Percentiles rank a stretch among this genome's conserved stretches.
Evolutionary conservation across 2,113 vertebrate genomes (phyloP).

Genomic region (Campylorhamphus procurvoides): DNA sequence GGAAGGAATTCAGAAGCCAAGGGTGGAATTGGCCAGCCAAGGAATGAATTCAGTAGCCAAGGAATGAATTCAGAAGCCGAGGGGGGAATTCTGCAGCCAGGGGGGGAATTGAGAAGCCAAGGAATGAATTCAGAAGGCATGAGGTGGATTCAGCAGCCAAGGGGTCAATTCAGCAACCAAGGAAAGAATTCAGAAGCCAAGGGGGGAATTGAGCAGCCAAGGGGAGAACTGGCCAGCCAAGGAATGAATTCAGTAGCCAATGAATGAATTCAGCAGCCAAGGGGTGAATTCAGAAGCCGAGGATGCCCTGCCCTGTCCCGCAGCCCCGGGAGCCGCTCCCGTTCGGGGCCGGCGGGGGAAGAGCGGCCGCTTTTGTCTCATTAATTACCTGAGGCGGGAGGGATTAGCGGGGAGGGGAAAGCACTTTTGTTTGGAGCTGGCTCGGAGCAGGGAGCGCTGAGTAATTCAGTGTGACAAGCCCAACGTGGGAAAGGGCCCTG

Average conservation of each 20-base stretch:
- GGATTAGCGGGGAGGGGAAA: neutral
- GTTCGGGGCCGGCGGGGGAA: neutral
- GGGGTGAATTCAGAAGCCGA: neutral
- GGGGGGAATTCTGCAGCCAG: no score
- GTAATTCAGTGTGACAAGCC: constrained; percentile 52
- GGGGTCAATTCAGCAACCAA: no score
- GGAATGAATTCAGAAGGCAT: no score
- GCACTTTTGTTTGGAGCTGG: constrained; percentile 10
- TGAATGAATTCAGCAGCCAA: neutral
- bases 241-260: neutral
- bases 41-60: neutral
- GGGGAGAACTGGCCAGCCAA: neutral
- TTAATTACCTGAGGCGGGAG: neutral
- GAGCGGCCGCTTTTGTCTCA: constrained; percentile 34
- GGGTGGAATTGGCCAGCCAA: no score
- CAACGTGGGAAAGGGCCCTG: constrained; percentile 73
- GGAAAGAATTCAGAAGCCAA: no score
- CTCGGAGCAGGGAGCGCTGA: neutral
- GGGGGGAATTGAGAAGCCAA: no score
- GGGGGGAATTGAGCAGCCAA: no score
- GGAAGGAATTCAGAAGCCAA: neutral
- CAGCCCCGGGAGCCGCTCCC: neutral
- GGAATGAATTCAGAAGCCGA: neutral
- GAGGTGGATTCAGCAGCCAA: no score
- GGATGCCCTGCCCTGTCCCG: neutral